Evolutionary conservation across 2,797 vertebrate genomes (phyloP).

Genomic region (Lophura swinhoii): DNA sequence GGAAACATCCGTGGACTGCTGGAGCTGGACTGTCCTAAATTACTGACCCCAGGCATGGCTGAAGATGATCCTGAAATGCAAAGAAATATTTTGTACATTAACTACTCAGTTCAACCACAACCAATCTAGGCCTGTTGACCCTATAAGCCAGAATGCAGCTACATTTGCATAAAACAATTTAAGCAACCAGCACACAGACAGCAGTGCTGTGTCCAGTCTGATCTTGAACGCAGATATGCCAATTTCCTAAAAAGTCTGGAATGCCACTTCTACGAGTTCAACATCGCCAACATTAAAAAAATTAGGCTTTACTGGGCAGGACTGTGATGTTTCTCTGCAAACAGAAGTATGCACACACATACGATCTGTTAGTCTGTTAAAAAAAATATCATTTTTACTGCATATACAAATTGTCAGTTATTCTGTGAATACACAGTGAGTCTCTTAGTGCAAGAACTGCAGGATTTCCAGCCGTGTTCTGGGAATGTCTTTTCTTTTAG

Average conservation of each 20-base stretch:
- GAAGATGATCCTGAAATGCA: conserved; percentile 85
- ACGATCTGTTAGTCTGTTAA: background rate
- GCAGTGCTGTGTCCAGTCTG: background rate
- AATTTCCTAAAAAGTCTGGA: background rate
- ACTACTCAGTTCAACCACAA: background rate
- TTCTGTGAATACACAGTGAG: background rate
- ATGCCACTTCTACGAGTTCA: conserved; percentile 20
- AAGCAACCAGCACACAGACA: background rate
- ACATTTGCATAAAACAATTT: background rate
- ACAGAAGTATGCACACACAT: background rate
- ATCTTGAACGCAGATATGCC: conserved; percentile 15
- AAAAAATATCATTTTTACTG: background rate
- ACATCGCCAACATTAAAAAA: background rate
- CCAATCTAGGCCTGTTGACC: background rate
- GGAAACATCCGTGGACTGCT: conserved; percentile 90
- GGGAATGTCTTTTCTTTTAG: background rate
- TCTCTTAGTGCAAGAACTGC: background rate
- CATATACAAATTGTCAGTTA: background rate
- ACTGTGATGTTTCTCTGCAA: background rate
- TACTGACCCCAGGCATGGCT: conserved; percentile 84
- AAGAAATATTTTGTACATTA: background rate
- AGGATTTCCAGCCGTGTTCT: background rate
- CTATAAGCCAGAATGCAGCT: background rate
- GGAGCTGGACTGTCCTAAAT: conserved; percentile 85
- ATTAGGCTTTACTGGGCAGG: background rate